A percentile compares a stretch with the other conserved stretches of the same genome.
Evolutionary conservation across 2,113 vertebrate species (phyloP).

Genomic region (Willisornis vidua): DNA sequence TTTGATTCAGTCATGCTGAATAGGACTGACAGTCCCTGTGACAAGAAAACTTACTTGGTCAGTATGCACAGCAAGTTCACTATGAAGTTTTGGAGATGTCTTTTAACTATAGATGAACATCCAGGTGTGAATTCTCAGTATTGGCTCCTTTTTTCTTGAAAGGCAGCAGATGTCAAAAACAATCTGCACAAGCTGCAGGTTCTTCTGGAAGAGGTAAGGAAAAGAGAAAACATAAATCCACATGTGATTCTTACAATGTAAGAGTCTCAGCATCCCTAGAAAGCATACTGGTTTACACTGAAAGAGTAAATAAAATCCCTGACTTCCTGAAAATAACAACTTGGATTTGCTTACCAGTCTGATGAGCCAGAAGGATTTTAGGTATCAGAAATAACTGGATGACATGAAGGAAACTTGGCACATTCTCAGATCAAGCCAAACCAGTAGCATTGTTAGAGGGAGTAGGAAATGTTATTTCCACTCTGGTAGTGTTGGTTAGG

Average conservation of each 20-base stretch:
- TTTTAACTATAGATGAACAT: not conserved
- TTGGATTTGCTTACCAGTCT: not conserved
- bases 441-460: not conserved
- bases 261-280: not conserved
- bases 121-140: not conserved
- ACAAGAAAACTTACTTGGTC: not conserved
- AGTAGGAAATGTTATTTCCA: not conserved
- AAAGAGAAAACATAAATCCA: not conserved
- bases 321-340: not conserved
- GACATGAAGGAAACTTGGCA: not conserved
- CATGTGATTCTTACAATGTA: not conserved
- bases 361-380: not conserved
- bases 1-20: accelerated
- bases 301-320: not conserved
- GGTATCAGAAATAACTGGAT: not conserved
- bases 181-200: not conserved
- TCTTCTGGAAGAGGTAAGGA: not conserved
- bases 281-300: not conserved
- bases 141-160: not conserved
- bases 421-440: not conserved
- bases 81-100: not conserved
- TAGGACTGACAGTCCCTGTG: not conserved
- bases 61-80: not conserved
- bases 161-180: not conserved
- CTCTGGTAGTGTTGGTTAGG: not conserved